Evolutionary conservation across 2,888 invertebrate species (phyloP).

Genomic region (Morpho achilles): DNA sequence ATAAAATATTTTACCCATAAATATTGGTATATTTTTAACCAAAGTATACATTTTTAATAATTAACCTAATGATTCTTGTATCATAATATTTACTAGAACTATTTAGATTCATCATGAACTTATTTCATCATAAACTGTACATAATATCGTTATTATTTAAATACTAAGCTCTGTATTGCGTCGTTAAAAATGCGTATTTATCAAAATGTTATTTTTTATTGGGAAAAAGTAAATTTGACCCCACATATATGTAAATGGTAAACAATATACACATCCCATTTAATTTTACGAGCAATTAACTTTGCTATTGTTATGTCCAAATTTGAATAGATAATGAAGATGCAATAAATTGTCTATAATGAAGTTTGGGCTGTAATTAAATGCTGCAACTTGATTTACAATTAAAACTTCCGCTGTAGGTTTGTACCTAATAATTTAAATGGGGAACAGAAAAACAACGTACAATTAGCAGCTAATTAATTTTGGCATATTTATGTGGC

Average conservation of each 20-base stretch:
- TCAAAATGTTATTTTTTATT: background rate
- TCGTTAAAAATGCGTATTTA: too few species aligned
- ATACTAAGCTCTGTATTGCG: too few species aligned
- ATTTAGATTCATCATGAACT: too few species aligned
- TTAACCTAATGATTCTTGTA: too few species aligned
- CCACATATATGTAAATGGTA: slow-evolving; percentile 4
- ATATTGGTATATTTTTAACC: too few species aligned
- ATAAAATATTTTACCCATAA: too few species aligned
- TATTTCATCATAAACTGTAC: too few species aligned
- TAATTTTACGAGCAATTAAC: slow-evolving; percentile 22
- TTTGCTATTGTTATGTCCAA: slow-evolving; percentile 15
- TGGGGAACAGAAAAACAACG: background rate
- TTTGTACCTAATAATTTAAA: slow-evolving; percentile 5
- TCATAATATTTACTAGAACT: too few species aligned
- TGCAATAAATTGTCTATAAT: slow-evolving; percentile 18
- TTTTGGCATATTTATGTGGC: too few species aligned
- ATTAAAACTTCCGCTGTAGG: slow-evolving; percentile 5
- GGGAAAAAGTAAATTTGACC: background rate
- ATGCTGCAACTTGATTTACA: slow-evolving; percentile 19
- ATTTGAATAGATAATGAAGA: slow-evolving; percentile 20
- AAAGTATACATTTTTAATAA: too few species aligned
- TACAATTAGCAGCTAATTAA: too few species aligned
- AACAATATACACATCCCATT: slow-evolving; percentile 15
- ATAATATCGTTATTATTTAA: too few species aligned
- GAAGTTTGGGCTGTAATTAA: slow-evolving; percentile 18